Base-by-base conservation (phyloP, 2,888 invertebrate species). In the Molorchus minor region DNA sequence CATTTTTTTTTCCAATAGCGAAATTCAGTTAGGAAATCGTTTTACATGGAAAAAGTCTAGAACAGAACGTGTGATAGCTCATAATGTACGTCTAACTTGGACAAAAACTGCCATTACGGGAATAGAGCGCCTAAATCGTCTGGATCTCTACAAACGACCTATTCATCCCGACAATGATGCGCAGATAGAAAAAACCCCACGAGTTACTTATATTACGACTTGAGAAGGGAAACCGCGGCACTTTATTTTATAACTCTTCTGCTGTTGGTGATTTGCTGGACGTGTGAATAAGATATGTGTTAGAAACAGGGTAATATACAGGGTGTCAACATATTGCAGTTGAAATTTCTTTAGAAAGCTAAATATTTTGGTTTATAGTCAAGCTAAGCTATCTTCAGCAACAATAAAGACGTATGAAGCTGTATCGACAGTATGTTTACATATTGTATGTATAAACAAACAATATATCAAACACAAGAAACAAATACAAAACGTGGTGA, bases 61-160 rank as follows among this genome's bases (percentile, higher is more conserved):
- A 56, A 56, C 25, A 57, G 46, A 41, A 43, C 45, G 56, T 13
- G 52, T 40, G 45, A 57, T 52, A 47, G 56, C 53, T 57, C 52
- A 61, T 61, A 46, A 61, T 46, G 15, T 17, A 40, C 47, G 52
- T 57, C 61, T 41, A 17, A 25, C 33, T 53, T 12, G 52, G 12
- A 49, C 43, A 64, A 67, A 64, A 64, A 61, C 46, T 20, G 58
- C 55, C 62, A 61, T 64, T 67, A 64, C 57, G 16, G 41, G 56
- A 64, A 67, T 62, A 56, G 62, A 60, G 62, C 61, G 55, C 62
- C 62, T 64, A 64, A 64, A 64, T 67, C 67, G 67, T 40, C 57
- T 46, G 64, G 62, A 67, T 67, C 62, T 66, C 64, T 55, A 61
- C 64, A 64, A 67, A 67, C 67, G 67, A 67, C 61, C 67, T 57